Evolutionary conservation across 2,888 invertebrate species (phyloP), one percentile per base, ranked within the genome.

Genomic region (Lasioglossum calceatum): DNA sequence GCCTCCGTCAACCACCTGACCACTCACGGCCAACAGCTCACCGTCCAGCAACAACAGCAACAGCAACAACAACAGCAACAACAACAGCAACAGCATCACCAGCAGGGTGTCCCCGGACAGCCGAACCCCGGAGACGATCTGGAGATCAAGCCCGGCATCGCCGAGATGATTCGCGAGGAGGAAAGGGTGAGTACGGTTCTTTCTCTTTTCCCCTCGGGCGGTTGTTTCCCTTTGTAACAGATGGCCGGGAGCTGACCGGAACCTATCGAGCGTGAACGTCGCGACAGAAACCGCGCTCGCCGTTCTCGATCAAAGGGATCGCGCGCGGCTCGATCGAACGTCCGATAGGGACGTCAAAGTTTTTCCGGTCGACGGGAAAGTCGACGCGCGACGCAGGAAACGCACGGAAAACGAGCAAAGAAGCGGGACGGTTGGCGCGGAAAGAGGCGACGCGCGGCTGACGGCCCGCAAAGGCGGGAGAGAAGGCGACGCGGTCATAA

Each of bases 101-200:
- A 91, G 79, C 93, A 92, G 76, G 54, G 85, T 50, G 44, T 67
- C 85, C 86, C 79, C 84, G 92, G 88, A 78, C 93, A 93, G 54
- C 81, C 92, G 79, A 86, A 90, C 36, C 89, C 93, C 87, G 90
- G 93, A 77, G 98, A 98, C 94, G 98, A 98, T 95, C 96, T 98
- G 95, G 98, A 98, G 96, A 98, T 98, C 96, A 98, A 98, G 93
- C 98, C 98, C 79, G 98, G 98, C 96, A 98, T 98, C 96, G 98
- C 98, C 88, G 98, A 98, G 96, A 98, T 98, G 98, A 98, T 98
- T 95, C 97, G 98, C 95, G 98, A 98, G 97, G 98, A 98, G 96
- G 98, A 98, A 96, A 96, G 98, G 98, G 98, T 98, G 95, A 98
- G 98, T 98, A 23, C 32, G 27, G 27, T 27, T 27, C 0, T 64